Conservation (phyloP, 2,113 vertebrate genomes). For the Octodon degus region DNA sequence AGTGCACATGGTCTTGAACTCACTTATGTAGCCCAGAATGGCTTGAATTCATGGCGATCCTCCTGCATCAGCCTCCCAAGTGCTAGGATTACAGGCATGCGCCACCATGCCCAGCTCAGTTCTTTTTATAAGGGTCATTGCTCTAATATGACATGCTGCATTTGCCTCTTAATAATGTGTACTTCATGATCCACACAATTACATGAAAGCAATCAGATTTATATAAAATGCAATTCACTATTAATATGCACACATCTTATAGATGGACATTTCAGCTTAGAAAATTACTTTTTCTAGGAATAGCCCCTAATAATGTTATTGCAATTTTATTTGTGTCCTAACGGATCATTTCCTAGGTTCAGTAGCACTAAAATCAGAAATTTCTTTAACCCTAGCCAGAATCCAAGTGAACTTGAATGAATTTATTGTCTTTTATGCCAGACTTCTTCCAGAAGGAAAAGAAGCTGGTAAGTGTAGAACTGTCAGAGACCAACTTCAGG, state of each 20-base stretch:
- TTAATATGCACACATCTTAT: neutral
- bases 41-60: neutral
- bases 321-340: neutral
- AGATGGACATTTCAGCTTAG: neutral
- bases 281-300: slow-evolving; percentile 32
- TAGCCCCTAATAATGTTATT: neutral
- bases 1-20: neutral
- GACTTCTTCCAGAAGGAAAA: neutral
- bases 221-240: neutral
- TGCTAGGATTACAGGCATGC: neutral
- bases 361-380: neutral
- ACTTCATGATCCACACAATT: neutral
- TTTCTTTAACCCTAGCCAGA: slow-evolving; percentile 15
- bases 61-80: neutral
- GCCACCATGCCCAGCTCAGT: neutral
- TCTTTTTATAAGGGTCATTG: neutral
- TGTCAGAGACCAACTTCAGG: slow-evolving; percentile 1
- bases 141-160: neutral
- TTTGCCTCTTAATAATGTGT: neutral
- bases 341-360: neutral
- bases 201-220: neutral
- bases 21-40: neutral
- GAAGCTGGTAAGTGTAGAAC: neutral
- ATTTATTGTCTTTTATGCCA: neutral
- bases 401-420: neutral